phyloP scores from a whole-genome alignment of 2,113 vertebrate genomes.

The Desmodus rotundus region DNA sequence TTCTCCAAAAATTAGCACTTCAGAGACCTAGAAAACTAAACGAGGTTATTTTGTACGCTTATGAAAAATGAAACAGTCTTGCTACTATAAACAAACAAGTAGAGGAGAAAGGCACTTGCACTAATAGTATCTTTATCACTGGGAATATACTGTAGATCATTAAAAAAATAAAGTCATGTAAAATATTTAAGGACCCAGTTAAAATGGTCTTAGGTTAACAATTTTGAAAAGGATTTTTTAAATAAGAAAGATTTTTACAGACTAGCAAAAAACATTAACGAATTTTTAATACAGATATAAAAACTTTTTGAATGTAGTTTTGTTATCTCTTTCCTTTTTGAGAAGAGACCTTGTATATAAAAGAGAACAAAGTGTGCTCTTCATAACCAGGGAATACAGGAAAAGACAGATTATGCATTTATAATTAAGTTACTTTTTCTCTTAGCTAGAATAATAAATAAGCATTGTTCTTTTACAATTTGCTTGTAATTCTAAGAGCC shows the following conservation, averaged over 20 bases:
- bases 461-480: constrained; percentile 35
- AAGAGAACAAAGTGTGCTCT: constrained; percentile 43
- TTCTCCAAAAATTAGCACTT: constrained; percentile 26
- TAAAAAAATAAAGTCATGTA: background rate
- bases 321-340: constrained; percentile 38
- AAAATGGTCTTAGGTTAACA: background rate
- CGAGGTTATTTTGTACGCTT: constrained; percentile 40
- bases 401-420: constrained; percentile 45
- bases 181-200: constrained; percentile 5
- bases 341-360: background rate
- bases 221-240: background rate
- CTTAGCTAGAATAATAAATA: constrained; percentile 50
- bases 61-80: constrained; percentile 40
- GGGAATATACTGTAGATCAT: background rate
- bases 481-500: constrained; percentile 38
- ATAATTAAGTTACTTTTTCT: constrained; percentile 41
- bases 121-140: background rate
- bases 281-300: background rate
- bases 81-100: background rate
- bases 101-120: constrained; percentile 4
- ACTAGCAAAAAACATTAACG: background rate
- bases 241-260: background rate
- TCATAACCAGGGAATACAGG: background rate
- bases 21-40: background rate
- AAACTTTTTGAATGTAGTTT: constrained; percentile 41